Evolutionary conservation across 2,888 invertebrate species (phyloP).

Genomic region (Acleris laterana): DNA sequence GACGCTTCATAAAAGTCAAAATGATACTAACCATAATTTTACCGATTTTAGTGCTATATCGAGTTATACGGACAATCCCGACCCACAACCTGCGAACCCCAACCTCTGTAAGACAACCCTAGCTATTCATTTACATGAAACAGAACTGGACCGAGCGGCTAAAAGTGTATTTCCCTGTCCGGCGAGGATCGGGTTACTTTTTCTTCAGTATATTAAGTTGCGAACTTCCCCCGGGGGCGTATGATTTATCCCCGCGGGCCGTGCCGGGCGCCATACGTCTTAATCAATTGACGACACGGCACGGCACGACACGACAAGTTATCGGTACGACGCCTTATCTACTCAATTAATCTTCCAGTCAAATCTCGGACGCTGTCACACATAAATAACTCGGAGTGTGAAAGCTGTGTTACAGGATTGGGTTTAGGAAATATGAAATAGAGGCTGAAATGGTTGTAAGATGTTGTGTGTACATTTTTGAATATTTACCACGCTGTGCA

Average conservation of each 20-base stretch:
- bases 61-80: too few species aligned
- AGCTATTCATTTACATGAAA: conserved; percentile 18
- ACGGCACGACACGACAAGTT: not conserved
- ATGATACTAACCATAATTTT: too few species aligned
- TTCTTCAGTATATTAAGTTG: conserved; percentile 78
- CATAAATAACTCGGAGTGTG: conserved; percentile 31
- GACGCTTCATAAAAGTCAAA: too few species aligned
- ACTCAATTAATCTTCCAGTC: conserved; percentile 35
- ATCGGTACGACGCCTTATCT: conserved; percentile 20
- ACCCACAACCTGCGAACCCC: not conserved
- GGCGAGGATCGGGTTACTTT: conserved; percentile 69
- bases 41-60: too few species aligned
- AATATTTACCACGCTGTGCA: too few species aligned
- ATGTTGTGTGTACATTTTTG: too few species aligned
- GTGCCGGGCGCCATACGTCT: conserved; percentile 51
- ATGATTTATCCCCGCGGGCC: conserved; percentile 65
- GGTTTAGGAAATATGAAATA: not conserved
- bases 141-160: conserved; percentile 31
- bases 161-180: conserved; percentile 59
- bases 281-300: conserved; percentile 36
- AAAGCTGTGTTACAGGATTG: not conserved
- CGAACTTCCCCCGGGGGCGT: conserved; percentile 63
- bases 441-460: not conserved
- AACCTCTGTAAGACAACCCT: not conserved
- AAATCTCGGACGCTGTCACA: conserved; percentile 35